A percentile compares a stretch with the other conserved stretches of the same genome.
phyloP scores from a whole-genome alignment of 2,888 invertebrate genomes.

The Cheilosia urbana region DNA sequence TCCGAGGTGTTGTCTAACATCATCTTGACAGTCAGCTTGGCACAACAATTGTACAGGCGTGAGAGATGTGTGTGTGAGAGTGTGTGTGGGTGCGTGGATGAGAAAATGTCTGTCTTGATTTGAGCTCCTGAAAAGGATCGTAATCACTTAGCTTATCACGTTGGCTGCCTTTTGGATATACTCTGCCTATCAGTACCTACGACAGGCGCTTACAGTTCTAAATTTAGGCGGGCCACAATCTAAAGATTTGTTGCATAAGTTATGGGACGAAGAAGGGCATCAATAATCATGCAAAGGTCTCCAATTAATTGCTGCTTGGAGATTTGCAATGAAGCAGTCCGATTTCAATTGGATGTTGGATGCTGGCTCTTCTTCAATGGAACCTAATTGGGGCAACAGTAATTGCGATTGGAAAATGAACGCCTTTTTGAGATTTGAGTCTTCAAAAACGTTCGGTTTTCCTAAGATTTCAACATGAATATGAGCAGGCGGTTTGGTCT shows the following conservation, averaged over 20 bases:
- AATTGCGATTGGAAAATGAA: no score
- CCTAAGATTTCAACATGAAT: not conserved
- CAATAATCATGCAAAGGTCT: not conserved
- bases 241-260: not conserved
- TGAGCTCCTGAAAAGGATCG: not conserved
- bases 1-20: constrained; percentile 11
- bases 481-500: not conserved
- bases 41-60: not conserved
- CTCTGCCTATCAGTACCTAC: not conserved
- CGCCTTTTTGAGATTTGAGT: no score
- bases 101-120: not conserved
- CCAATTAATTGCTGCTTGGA: not conserved
- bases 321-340: no score
- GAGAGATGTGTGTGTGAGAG: no score
- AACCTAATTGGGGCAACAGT: no score
- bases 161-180: not conserved
- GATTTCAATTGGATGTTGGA: no score
- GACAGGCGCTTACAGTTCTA: not conserved
- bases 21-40: not conserved
- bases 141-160: not conserved
- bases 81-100: not conserved
- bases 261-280: not conserved
- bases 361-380: no score
- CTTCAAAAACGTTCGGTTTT: not conserved
- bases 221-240: not conserved